Percentiles rank a stretch among this genome's conserved stretches.
Conservation (phyloP, 2,797 vertebrate genomes). For the Choloepus didactylus region DNA sequence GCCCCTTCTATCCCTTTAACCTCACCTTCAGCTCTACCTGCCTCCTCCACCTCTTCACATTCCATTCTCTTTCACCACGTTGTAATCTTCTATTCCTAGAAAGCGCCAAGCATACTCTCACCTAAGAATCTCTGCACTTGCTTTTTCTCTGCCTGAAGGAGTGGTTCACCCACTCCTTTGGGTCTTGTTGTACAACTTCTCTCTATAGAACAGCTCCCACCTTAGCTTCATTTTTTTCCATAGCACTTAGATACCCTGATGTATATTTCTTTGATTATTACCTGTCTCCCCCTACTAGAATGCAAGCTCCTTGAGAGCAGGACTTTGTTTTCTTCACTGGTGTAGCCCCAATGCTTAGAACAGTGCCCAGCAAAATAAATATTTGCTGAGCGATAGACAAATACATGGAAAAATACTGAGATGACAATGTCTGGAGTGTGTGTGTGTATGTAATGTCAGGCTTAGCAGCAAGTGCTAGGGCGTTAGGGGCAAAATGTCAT, state of each 20-base stretch:
- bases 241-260: not conserved
- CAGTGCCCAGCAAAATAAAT: fast-evolving
- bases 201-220: not conserved
- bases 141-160: too few relatives aligned
- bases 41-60: not conserved
- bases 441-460: not conserved
- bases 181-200: too few relatives aligned
- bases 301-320: not conserved
- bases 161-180: too few relatives aligned
- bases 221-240: not conserved
- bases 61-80: fast-evolving
- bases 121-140: not conserved
- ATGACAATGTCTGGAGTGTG: not conserved
- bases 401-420: not conserved
- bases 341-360: not conserved
- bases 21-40: not conserved
- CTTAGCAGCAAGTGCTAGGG: not conserved
- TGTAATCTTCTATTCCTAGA: not conserved
- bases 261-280: fast-evolving
- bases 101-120: not conserved
- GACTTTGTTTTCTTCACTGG: not conserved
- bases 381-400: not conserved
- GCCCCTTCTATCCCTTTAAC: not conserved
- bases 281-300: not conserved
- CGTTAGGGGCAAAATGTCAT: not conserved